These are phyloP conservation scores for Hypercompe scribonia DNA, from an alignment of 2,888 invertebrate species.

Conservation along the genomic window DNA sequence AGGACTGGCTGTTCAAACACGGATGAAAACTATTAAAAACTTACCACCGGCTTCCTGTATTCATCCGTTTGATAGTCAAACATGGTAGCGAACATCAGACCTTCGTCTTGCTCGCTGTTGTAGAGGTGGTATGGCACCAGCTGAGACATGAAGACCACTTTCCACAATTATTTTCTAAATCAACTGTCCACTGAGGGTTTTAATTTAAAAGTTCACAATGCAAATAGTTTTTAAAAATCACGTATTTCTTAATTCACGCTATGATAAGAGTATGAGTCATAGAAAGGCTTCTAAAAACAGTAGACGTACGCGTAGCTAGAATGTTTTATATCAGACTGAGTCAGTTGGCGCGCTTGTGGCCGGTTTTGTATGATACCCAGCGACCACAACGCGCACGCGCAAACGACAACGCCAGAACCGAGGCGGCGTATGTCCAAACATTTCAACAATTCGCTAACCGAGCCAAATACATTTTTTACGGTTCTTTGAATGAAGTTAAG, in stretches of 20 bases:
- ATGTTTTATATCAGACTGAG: constrained; percentile 85
- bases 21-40: constrained; percentile 51
- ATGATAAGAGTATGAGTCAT: constrained; percentile 84
- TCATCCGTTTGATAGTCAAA: constrained; percentile 84
- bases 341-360: constrained; percentile 77
- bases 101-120: constrained; percentile 84
- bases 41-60: constrained; percentile 79
- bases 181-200: constrained; percentile 67
- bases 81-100: constrained; percentile 86
- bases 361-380: constrained; percentile 80
- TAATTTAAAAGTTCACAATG: constrained; percentile 58
- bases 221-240: constrained; percentile 66
- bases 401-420: constrained; percentile 50
- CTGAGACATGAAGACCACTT: constrained; percentile 87
- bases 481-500: constrained; percentile 58
- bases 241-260: constrained; percentile 69
- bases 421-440: constrained; percentile 71
- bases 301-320: constrained; percentile 79
- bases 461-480: constrained; percentile 76
- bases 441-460: constrained; percentile 74
- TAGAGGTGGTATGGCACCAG: constrained; percentile 86
- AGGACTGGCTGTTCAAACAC: constrained; percentile 15
- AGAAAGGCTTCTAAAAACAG: constrained; percentile 64
- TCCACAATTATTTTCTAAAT: constrained; percentile 71
- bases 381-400: constrained; percentile 80